phyloP scores from a whole-genome alignment of 2,797 vertebrate genomes.

The Scolopax rusticola region DNA sequence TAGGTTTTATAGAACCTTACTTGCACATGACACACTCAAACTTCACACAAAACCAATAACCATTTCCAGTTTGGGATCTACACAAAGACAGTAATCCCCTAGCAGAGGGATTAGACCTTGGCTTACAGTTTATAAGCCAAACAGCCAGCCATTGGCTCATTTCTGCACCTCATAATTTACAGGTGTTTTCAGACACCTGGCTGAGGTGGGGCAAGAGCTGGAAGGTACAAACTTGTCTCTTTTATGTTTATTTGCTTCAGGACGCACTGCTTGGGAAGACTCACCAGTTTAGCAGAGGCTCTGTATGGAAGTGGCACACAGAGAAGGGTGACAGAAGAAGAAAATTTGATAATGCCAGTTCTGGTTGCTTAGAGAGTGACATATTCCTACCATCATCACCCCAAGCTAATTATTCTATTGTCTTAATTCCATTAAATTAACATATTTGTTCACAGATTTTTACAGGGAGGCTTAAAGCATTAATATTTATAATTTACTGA shows the following conservation, averaged over 20 bases:
- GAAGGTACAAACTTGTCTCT: not conserved
- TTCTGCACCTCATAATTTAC: not conserved
- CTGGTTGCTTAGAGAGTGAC: not conserved
- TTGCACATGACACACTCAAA: not conserved
- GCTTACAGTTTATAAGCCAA: not conserved
- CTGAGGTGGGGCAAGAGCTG: not conserved
- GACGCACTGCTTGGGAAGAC: not conserved
- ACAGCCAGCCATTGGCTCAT: not conserved
- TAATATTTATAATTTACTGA: not conserved
- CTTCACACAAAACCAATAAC: not conserved
- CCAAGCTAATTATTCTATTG: not conserved
- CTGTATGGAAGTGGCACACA: not conserved
- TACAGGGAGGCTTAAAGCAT: not conserved
- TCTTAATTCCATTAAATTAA: not conserved
- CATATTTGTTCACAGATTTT: not conserved
- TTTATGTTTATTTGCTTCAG: not conserved
- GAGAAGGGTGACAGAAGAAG: not conserved
- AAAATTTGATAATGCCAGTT: not conserved
- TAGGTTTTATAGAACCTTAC: not conserved
- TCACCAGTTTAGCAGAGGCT: not conserved
- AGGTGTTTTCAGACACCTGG: not conserved
- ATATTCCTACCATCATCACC: not conserved
- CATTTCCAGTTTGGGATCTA: not conserved
- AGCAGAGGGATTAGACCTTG: not conserved
- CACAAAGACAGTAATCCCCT: not conserved